phyloP scores from a whole-genome alignment of 2,113 vertebrate species.

The Centrocercus urophasianus region DNA sequence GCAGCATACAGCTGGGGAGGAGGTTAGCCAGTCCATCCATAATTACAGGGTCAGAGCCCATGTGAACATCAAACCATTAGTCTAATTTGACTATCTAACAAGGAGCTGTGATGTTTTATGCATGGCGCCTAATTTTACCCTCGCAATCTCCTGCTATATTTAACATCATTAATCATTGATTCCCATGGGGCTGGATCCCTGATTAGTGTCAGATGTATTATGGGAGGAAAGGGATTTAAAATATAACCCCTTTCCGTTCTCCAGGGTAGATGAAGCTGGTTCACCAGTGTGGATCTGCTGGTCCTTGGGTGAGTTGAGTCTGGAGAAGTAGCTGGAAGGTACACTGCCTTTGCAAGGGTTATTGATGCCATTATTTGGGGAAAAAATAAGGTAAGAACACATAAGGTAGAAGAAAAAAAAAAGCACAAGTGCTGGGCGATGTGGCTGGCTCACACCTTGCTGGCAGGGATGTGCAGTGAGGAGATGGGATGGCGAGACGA shows the following conservation, averaged over 20 bases:
- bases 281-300: fast-evolving
- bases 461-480: background rate
- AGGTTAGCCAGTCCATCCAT: background rate
- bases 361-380: background rate
- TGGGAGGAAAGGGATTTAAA: constrained; percentile 27
- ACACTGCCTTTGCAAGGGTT: fast-evolving
- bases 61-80: constrained; percentile 1
- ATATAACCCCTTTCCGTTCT: background rate
- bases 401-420: background rate
- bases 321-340: fast-evolving
- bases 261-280: background rate
- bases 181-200: constrained; percentile 73
- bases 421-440: background rate
- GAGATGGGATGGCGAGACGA: background rate
- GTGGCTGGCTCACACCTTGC: background rate
- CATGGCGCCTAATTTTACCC: constrained; percentile 77
- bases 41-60: background rate
- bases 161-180: constrained; percentile 82
- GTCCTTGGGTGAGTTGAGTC: background rate
- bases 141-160: constrained; percentile 78
- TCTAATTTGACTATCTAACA: constrained; percentile 65
- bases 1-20: background rate
- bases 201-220: constrained; percentile 79
- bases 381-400: background rate
- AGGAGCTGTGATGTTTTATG: constrained; percentile 81